phyloP scores from a whole-genome alignment of 2,888 invertebrate genomes.

The Liposcelis brunnea region DNA sequence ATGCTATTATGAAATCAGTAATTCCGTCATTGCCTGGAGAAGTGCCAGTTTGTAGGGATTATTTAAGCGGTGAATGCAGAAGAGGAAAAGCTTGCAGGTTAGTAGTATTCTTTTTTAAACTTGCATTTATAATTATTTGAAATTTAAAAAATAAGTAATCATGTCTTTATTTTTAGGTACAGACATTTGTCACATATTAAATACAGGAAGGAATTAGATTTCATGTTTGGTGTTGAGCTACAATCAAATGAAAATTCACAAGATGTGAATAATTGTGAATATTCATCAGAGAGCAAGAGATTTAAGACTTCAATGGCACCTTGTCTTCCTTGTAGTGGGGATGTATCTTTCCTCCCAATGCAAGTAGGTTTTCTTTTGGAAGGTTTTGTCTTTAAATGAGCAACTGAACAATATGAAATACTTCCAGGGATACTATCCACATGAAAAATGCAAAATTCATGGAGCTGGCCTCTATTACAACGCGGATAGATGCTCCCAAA shows the following conservation, averaged over 20 bases:
- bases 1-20: slow-evolving; percentile 4
- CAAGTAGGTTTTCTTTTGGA: no score
- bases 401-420: no score
- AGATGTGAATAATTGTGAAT: no score
- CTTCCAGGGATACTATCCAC: background rate
- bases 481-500: background rate
- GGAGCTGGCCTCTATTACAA: background rate
- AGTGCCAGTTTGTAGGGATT: slow-evolving; percentile 3
- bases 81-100: slow-evolving; percentile 5
- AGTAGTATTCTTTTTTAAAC: background rate
- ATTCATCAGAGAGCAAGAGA: no score
- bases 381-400: no score
- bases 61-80: slow-evolving; percentile 4
- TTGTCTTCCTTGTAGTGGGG: no score
- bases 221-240: slow-evolving; percentile 1
- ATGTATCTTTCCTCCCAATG: no score
- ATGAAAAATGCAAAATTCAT: slow-evolving; percentile 1
- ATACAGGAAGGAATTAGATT: slow-evolving; percentile 7
- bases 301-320: no score
- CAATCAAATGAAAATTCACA: background rate
- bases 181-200: slow-evolving; percentile 4
- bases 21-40: slow-evolving; percentile 4
- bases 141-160: no score
- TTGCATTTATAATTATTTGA: background rate
- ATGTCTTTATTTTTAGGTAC: no score